Base-by-base conservation (phyloP, 1,140 invertebrate species). In the Goniozus legneri region DNA sequence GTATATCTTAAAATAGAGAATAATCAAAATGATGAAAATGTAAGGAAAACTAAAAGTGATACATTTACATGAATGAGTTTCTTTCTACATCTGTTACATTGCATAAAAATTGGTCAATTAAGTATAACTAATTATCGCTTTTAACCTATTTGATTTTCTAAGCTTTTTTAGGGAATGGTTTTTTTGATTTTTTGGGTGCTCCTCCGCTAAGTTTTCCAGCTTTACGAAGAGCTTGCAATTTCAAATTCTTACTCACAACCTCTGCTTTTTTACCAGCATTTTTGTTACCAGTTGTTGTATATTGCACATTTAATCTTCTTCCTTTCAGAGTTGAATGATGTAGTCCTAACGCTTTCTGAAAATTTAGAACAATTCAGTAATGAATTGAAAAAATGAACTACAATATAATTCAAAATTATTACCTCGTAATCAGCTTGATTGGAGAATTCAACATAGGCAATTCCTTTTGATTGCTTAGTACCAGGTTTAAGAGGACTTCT, bases 271-370 rank as follows among this genome's bases (percentile, higher is more conserved):
- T 54, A 43, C 41, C 33, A 10, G 48, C 37, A 10, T 69, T 67
- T 44, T 73, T 76, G 19, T 66, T 67, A 12, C 68, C 69, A 8
- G 63, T 54, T 47, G 62, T 47, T 4, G 73, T 72, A 49, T 76
- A 75, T 52, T 73, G 36, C 27, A 80, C 77, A 33, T 73, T 78
- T 41, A 80, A 74, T 46, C 62, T 65, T 22, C 70, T 59, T 8
- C 71, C 71, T 16, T 71, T 70, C 4, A 80, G 10, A 12, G 62
- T 58, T 3, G 77, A 67, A 24, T 77, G 62, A 54, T 79, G 68
- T 40, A 79, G 53, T 3, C 72, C 69, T 3, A 80, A 53, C 32
- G 56, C 76, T 77, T 78, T 79, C 75, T 79, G 60, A 40, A 40
- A 6, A 33, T 27, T 16, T 8, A 27, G 34, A 13, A 18, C 12